These are phyloP conservation scores for Oreocharis arfaki DNA, from an alignment of 2,113 vertebrate genomes.

Conservation along the genomic window DNA sequence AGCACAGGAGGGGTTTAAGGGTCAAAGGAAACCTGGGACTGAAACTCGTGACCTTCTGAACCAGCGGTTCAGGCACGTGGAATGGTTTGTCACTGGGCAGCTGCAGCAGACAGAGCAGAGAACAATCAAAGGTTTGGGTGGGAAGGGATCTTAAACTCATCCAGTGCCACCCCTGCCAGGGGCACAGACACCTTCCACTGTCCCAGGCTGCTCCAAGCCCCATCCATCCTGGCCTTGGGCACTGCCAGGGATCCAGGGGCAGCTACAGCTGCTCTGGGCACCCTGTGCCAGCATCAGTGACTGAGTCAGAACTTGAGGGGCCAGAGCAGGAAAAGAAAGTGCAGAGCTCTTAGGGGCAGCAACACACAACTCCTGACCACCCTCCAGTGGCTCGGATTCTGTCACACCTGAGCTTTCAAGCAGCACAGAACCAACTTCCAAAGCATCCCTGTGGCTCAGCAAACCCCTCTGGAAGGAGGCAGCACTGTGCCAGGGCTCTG, in stretches of 20 bases:
- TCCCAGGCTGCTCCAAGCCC: neutral
- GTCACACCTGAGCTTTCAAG: neutral
- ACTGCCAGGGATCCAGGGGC: neutral
- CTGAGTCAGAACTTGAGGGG: neutral
- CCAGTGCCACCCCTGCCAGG: neutral
- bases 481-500: fast-evolving
- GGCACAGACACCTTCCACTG: neutral
- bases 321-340: neutral
- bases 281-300: neutral
- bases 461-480: too few relatives aligned
- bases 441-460: neutral
- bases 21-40: neutral
- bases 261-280: neutral
- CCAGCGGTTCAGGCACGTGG: neutral
- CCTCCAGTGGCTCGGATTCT: neutral
- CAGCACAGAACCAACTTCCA: neutral
- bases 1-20: neutral
- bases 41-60: neutral
- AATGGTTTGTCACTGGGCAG: neutral
- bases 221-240: neutral
- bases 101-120: neutral
- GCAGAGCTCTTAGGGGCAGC: neutral
- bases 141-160: neutral
- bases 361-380: neutral
- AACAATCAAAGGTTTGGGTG: neutral